Conservation (phyloP, 35 echinoderm and acorn worm genomes). For the Heliocidaris tuberculata region DNA sequence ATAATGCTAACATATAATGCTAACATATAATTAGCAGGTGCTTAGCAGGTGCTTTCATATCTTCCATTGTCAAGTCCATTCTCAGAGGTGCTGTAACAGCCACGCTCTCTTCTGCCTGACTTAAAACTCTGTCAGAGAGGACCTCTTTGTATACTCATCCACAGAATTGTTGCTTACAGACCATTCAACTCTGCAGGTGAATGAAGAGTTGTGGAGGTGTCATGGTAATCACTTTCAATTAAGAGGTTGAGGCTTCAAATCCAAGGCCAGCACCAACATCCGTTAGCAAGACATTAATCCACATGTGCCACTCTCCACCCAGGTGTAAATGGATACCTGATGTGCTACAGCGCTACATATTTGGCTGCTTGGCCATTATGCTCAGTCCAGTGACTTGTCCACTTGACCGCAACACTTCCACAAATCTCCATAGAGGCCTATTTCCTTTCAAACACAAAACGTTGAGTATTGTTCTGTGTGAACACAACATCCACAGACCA, state of each 20-base stretch:
- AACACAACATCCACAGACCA: neutral
- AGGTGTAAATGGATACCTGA: too few relatives aligned
- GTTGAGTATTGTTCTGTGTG: neutral
- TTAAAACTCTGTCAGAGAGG: neutral
- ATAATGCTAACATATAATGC: neutral
- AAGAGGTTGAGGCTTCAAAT: too few relatives aligned
- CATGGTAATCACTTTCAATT: too few relatives aligned
- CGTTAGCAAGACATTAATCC: too few relatives aligned
- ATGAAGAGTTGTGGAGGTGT: neutral
- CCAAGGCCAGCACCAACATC: too few relatives aligned
- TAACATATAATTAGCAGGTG: constrained; percentile 6
- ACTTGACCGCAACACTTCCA: too few relatives aligned
- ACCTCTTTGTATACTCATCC: neutral
- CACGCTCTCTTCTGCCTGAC: neutral
- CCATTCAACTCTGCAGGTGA: neutral
- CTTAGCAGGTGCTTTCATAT: neutral
- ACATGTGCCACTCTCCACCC: too few relatives aligned
- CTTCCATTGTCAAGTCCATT: neutral
- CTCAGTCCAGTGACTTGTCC: too few relatives aligned
- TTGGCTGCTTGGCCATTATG: too few relatives aligned
- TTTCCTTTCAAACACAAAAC: neutral
- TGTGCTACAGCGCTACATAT: too few relatives aligned
- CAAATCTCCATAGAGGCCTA: neutral
- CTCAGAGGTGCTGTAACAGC: neutral
- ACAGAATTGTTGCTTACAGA: neutral